These are phyloP conservation scores for Xyrichtys novacula DNA, from an alignment of 2,797 vertebrate genomes.

Conservation along the genomic window DNA sequence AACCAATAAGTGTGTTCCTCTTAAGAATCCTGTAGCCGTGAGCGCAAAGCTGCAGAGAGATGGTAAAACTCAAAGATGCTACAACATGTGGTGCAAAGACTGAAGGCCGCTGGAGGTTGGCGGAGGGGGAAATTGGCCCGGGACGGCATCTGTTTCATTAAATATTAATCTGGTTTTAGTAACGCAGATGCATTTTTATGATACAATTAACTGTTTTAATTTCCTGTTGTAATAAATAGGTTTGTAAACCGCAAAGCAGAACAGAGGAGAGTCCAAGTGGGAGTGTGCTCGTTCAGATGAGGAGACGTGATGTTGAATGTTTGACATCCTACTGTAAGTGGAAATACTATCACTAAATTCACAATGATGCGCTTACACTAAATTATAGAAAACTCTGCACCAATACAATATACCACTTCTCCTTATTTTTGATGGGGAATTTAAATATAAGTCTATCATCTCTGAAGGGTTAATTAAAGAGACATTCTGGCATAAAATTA, in stretches of 20 bases:
- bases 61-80: background rate
- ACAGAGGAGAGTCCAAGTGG: background rate
- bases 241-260: conserved; percentile 43
- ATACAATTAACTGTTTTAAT: conserved; percentile 72
- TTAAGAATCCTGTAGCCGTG: conserved; percentile 5
- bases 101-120: background rate
- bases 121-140: conserved; percentile 36
- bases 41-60: conserved; percentile 6
- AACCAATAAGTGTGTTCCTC: conserved; percentile 10
- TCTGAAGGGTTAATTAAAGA: too few relatives aligned
- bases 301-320: conserved; percentile 13
- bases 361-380: too few relatives aligned
- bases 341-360: too few relatives aligned
- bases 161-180: conserved; percentile 60
- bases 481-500: too few relatives aligned
- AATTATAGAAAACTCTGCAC: too few relatives aligned
- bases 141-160: conserved; percentile 68
- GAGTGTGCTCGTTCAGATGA: conserved; percentile 2
- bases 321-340: background rate
- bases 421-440: too few relatives aligned
- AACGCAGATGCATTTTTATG: conserved; percentile 71
- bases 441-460: too few relatives aligned
- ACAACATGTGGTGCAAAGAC: conserved; percentile 10
- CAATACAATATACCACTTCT: too few relatives aligned
- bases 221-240: conserved; percentile 59